Conservation (phyloP, 2,113 vertebrate genomes). For the Isurus oxyrinchus region DNA sequence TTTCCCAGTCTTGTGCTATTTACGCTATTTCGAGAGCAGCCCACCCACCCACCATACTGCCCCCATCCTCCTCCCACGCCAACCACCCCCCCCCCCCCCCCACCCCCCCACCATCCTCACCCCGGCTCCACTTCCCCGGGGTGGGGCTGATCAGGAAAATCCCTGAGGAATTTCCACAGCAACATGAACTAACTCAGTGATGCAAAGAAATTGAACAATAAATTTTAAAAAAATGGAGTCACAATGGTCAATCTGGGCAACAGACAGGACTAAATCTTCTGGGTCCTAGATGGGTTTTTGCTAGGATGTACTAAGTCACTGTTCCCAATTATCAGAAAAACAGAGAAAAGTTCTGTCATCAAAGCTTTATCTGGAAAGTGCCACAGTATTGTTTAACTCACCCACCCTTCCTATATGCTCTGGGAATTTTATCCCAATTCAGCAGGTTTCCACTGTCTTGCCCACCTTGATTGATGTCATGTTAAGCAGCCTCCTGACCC, state of each 20-base stretch:
- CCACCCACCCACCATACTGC: too few species aligned
- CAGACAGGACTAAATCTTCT: not conserved
- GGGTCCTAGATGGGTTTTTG: not conserved
- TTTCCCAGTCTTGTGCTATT: not conserved
- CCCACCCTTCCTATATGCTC: not conserved
- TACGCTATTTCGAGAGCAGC: not conserved
- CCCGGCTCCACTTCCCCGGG: not conserved
- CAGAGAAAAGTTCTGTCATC: not conserved
- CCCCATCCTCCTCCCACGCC: too few species aligned
- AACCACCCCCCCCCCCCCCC: too few species aligned
- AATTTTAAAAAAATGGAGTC: not conserved
- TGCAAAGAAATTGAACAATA: not conserved
- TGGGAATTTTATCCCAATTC: not conserved
- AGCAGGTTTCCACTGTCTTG: not conserved
- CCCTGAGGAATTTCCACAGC: not conserved
- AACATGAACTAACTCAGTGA: not conserved
- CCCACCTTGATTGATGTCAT: constrained; percentile 35
- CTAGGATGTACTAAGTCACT: not conserved
- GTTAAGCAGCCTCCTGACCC: constrained; percentile 42
- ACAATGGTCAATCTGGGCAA: not conserved
- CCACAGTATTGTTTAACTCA: not conserved
- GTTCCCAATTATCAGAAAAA: not conserved
- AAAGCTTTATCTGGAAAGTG: constrained; percentile 11
- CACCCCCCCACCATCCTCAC: not conserved
- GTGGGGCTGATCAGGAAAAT: not conserved